Evolutionary conservation across 2,113 vertebrate genomes (phyloP).

Genomic region (Heterochromis multidens): DNA sequence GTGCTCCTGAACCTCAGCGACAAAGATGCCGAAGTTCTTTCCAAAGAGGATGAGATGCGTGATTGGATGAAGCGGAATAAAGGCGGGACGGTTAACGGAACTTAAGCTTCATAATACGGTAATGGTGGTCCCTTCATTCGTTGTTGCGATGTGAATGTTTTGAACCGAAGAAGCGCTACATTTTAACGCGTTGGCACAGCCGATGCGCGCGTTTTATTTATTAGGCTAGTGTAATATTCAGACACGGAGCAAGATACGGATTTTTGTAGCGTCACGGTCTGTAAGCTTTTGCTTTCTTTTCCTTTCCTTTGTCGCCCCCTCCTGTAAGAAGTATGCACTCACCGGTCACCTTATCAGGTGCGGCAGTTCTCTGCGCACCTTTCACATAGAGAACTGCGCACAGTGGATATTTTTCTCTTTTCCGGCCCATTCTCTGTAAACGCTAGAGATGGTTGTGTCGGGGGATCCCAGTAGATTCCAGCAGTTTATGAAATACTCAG

Average conservation of each 20-base stretch:
- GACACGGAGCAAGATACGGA: no score
- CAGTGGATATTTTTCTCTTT: not conserved
- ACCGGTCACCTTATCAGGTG: not conserved
- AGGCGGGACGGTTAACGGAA: constrained; percentile 44
- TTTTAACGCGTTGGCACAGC: not conserved
- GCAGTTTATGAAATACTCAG: not conserved
- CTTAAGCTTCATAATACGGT: not conserved
- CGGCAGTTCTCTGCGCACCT: not conserved
- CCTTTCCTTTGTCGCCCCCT: not conserved
- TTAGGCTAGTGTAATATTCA: no score
- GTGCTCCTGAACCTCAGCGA: not conserved
- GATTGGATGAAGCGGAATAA: constrained; percentile 40
- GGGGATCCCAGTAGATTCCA: not conserved
- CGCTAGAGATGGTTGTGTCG: not conserved
- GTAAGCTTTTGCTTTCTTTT: not conserved
- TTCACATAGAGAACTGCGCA: not conserved
- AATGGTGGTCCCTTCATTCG: not conserved
- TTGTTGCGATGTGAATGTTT: not conserved
- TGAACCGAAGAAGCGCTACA: no score
- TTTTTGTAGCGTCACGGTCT: not conserved
- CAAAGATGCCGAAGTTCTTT: not conserved
- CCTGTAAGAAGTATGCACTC: not conserved
- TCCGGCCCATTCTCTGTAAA: not conserved
- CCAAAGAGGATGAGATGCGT: not conserved
- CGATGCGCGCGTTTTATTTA: not conserved